These are phyloP conservation scores for Agrotis clavis DNA, from an alignment of 2,888 invertebrate genomes.

Conservation along the genomic window DNA sequence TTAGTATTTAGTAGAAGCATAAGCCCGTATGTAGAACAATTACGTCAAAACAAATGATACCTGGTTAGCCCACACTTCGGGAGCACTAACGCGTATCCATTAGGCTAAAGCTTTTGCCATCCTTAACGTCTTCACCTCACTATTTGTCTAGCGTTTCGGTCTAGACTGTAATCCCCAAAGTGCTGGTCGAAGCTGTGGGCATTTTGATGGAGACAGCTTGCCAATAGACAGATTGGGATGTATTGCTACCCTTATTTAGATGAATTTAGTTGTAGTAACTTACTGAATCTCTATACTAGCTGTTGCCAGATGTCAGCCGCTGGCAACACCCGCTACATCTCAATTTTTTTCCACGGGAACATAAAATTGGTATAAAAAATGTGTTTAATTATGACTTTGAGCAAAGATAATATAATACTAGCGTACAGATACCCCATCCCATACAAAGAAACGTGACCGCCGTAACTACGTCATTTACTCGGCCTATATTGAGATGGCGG, in stretches of 20 bases:
- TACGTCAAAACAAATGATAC: constrained; percentile 17
- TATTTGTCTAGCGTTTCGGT: constrained; percentile 47
- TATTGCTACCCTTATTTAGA: background rate
- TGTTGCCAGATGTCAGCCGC: too few species aligned
- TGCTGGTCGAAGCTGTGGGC: constrained; percentile 8
- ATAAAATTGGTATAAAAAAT: too few species aligned
- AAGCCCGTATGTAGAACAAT: background rate
- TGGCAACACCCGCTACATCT: too few species aligned
- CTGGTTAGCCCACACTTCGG: background rate
- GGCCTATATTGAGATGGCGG: too few species aligned
- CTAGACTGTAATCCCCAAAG: constrained; percentile 16
- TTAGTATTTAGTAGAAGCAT: too few species aligned
- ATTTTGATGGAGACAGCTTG: constrained; percentile 14
- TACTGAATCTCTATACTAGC: too few species aligned
- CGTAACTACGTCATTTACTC: too few species aligned
- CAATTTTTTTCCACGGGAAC: too few species aligned
- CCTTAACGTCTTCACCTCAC: constrained; percentile 45
- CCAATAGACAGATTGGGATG: constrained; percentile 2
- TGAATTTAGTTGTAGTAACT: background rate
- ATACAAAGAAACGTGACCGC: too few species aligned
- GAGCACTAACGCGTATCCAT: constrained; percentile 39
- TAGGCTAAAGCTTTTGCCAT: constrained; percentile 30
- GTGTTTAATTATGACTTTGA: too few species aligned
- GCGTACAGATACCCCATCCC: too few species aligned
- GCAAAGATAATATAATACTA: too few species aligned